These are phyloP conservation scores for Phyllotis vaccarum DNA, from an alignment of 2,797 vertebrate species.

Conservation along the genomic window DNA sequence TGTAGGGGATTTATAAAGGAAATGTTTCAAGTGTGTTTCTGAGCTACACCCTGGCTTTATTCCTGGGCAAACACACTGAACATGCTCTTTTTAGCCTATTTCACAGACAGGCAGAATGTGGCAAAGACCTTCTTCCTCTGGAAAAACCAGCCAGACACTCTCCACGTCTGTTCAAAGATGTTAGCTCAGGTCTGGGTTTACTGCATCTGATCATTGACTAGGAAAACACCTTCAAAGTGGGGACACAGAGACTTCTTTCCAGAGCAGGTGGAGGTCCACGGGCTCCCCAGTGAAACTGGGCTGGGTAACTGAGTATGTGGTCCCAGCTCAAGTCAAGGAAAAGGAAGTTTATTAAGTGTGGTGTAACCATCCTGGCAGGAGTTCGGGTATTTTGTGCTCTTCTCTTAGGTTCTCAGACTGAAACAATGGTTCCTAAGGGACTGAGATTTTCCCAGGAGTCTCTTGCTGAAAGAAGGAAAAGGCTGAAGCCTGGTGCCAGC, in stretches of 20 bases:
- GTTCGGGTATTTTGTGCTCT: background rate
- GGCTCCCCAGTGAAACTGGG: rapidly evolving
- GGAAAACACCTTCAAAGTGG: background rate
- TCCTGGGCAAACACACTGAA: background rate
- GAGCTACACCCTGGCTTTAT: background rate
- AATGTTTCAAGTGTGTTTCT: background rate
- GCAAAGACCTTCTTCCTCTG: background rate
- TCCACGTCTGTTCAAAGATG: rapidly evolving
- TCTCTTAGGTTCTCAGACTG: background rate
- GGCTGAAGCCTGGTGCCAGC: background rate
- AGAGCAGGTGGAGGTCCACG: rapidly evolving
- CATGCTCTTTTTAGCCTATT: background rate
- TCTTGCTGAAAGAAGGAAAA: background rate
- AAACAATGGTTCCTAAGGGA: background rate
- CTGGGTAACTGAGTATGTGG: too few relatives aligned
- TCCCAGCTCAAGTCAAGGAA: background rate
- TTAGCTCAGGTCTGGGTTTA: background rate
- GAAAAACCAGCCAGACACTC: rapidly evolving
- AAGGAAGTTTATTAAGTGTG: background rate
- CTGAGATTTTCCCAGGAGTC: background rate
- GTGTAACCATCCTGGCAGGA: background rate
- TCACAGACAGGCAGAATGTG: background rate
- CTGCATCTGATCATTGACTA: rapidly evolving
- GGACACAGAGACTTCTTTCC: background rate
- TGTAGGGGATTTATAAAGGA: background rate